phyloP scores from a whole-genome alignment of 1,140 invertebrate genomes.

The Paraescarpia echinospica region DNA sequence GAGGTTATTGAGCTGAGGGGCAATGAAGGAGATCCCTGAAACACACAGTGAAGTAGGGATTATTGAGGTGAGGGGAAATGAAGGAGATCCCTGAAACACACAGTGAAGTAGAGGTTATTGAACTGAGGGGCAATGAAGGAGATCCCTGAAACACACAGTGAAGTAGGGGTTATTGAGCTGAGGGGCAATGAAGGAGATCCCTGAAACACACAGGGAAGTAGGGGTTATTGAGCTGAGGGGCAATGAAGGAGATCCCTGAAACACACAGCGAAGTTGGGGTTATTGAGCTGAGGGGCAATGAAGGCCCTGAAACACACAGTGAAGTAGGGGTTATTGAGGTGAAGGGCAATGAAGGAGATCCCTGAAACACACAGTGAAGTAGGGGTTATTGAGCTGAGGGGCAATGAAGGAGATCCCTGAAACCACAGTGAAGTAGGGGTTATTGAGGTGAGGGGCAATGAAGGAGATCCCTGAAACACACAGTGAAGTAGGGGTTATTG shows the following conservation, averaged over 20 bases:
- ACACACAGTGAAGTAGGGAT: conserved; percentile 50
- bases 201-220: conserved; percentile 49
- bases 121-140: conserved; percentile 57
- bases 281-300: conserved; percentile 56
- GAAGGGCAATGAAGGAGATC: conserved; percentile 55
- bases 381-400: conserved; percentile 57
- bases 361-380: conserved; percentile 49
- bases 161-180: conserved; percentile 58
- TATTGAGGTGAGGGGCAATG: conserved; percentile 56
- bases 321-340: conserved; percentile 57
- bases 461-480: conserved; percentile 50
- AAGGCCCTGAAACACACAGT: conserved; percentile 49
- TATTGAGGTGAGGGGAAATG: conserved; percentile 56
- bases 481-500: conserved; percentile 57
- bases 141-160: conserved; percentile 43
- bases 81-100: conserved; percentile 51
- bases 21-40: conserved; percentile 54
- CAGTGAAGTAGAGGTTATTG: conserved; percentile 55
- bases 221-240: conserved; percentile 56
- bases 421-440: conserved; percentile 48
- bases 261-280: conserved; percentile 50
- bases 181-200: conserved; percentile 55
- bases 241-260: conserved; percentile 54
- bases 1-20: conserved; percentile 56
- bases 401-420: conserved; percentile 56